Percentiles rank a stretch among this genome's conserved stretches.
These are phyloP conservation scores for Monarcha castaneiventris DNA, from an alignment of 2,113 vertebrate species.

Conservation along the genomic window DNA sequence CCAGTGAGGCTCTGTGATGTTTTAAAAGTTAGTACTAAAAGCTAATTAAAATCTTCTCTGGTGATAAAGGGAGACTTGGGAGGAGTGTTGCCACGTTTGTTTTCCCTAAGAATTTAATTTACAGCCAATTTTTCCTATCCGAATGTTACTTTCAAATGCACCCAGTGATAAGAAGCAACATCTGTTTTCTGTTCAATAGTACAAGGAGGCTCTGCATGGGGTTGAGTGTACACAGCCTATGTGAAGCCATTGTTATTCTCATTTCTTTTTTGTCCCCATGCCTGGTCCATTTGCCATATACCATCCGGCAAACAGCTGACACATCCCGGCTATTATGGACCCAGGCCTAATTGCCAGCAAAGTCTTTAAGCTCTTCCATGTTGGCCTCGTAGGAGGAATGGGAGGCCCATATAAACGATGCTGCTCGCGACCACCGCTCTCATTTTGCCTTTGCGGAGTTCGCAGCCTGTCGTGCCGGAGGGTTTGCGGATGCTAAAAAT, in stretches of 20 bases:
- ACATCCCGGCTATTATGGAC: slow-evolving; percentile 74
- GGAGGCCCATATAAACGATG: slow-evolving; percentile 24
- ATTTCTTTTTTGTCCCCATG: slow-evolving; percentile 76
- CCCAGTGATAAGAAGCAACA: slow-evolving; percentile 89
- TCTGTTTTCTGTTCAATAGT: slow-evolving; percentile 90
- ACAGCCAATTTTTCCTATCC: slow-evolving; percentile 77
- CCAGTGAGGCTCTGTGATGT: slow-evolving; percentile 64
- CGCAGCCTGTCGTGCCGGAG: slow-evolving; percentile 32
- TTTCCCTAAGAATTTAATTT: slow-evolving; percentile 82
- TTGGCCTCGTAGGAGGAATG: slow-evolving; percentile 62
- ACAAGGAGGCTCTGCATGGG: slow-evolving; percentile 81
- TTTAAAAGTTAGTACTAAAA: slow-evolving; percentile 76
- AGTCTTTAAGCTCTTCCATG: slow-evolving; percentile 66
- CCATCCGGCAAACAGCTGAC: slow-evolving; percentile 85
- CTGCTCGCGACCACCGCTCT: slow-evolving; percentile 16
- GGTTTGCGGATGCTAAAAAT: slow-evolving; percentile 60
- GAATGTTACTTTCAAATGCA: slow-evolving; percentile 85
- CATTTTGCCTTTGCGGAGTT: slow-evolving; percentile 17
- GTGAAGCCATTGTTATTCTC: slow-evolving; percentile 77
- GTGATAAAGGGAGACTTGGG: slow-evolving; percentile 75
- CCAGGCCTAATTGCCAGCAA: slow-evolving; percentile 74
- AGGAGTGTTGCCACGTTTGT: slow-evolving; percentile 72
- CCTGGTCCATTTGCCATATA: slow-evolving; percentile 80
- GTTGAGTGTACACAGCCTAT: slow-evolving; percentile 73
- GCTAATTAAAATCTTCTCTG: slow-evolving; percentile 81